Percentiles rank a stretch among this genome's conserved stretches.
Conservation (phyloP, 2,797 vertebrate species). For the Ceryle rudis region DNA sequence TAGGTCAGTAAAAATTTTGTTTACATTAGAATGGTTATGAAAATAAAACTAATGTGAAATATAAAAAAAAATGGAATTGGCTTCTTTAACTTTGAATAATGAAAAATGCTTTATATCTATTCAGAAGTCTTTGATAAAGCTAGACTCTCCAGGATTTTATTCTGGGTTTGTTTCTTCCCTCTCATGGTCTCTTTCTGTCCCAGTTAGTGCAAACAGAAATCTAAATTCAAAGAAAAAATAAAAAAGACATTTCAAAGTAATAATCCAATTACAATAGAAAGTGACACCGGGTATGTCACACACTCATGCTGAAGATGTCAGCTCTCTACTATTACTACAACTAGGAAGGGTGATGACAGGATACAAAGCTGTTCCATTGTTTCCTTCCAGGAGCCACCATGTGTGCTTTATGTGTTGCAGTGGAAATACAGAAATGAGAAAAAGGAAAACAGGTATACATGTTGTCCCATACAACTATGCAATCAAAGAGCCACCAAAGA, state of each 20-base stretch:
- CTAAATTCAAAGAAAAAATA: neutral
- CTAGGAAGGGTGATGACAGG: neutral
- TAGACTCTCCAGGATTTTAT: neutral
- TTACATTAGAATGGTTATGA: neutral
- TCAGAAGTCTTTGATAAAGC: neutral
- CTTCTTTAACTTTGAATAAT: neutral
- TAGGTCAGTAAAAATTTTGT: neutral
- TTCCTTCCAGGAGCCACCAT: neutral
- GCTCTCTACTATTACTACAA: accelerated
- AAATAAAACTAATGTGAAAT: neutral
- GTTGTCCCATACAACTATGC: accelerated
- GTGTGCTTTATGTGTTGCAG: neutral
- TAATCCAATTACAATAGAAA: neutral
- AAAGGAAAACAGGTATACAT: neutral
- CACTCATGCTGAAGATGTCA: neutral
- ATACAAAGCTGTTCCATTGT: neutral
- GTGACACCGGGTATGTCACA: neutral
- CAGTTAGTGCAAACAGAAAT: neutral
- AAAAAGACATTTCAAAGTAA: neutral
- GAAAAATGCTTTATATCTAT: neutral
- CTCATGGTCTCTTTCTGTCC: neutral
- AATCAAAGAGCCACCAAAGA: neutral
- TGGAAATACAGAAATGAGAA: neutral
- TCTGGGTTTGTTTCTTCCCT: neutral
- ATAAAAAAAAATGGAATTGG: neutral